phyloP scores from a whole-genome alignment of 2,797 vertebrate genomes.

The Poeciliopsis presidionis region DNA sequence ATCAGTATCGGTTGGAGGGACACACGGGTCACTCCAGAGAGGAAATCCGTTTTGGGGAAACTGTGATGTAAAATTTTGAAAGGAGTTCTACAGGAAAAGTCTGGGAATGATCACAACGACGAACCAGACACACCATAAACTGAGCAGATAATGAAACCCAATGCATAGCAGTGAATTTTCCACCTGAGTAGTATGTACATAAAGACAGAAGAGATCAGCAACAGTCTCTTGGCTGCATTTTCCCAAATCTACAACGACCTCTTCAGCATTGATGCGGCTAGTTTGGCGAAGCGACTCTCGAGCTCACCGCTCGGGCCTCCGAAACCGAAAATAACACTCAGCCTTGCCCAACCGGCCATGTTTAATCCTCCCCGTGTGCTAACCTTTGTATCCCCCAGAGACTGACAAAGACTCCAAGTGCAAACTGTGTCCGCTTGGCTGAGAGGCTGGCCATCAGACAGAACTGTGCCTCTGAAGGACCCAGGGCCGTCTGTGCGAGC shows the following conservation, averaged over 20 bases:
- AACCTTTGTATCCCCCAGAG: slow-evolving; percentile 69
- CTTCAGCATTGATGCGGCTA: slow-evolving; percentile 58
- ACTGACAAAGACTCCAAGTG: slow-evolving; percentile 73
- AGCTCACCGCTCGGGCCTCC: slow-evolving; percentile 65
- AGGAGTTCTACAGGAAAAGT: slow-evolving; percentile 61
- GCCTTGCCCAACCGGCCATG: slow-evolving; percentile 47
- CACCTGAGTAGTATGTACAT: slow-evolving; percentile 83
- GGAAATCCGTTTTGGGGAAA: slow-evolving; percentile 51
- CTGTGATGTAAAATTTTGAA: slow-evolving; percentile 43
- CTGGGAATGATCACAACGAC: slow-evolving; percentile 37
- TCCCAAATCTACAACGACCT: slow-evolving; percentile 56
- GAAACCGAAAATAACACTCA: slow-evolving; percentile 61
- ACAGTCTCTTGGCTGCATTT: slow-evolving; percentile 63
- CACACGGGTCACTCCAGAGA: slow-evolving; percentile 52
- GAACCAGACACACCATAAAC: slow-evolving; percentile 61
- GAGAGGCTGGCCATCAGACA: slow-evolving; percentile 71
- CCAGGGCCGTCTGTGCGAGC: slow-evolving; percentile 69
- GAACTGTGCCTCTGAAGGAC: slow-evolving; percentile 74
- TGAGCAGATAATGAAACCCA: slow-evolving; percentile 68
- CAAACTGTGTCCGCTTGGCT: slow-evolving; percentile 73
- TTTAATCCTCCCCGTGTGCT: slow-evolving; percentile 62
- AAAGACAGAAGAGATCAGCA: slow-evolving; percentile 69
- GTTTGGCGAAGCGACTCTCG: slow-evolving; percentile 51
- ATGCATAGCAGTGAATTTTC: slow-evolving; percentile 83
- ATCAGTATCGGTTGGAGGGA: slow-evolving; percentile 68